These are phyloP conservation scores for Plotosus lineatus DNA, from an alignment of 2,113 vertebrate species.

Conservation along the genomic window DNA sequence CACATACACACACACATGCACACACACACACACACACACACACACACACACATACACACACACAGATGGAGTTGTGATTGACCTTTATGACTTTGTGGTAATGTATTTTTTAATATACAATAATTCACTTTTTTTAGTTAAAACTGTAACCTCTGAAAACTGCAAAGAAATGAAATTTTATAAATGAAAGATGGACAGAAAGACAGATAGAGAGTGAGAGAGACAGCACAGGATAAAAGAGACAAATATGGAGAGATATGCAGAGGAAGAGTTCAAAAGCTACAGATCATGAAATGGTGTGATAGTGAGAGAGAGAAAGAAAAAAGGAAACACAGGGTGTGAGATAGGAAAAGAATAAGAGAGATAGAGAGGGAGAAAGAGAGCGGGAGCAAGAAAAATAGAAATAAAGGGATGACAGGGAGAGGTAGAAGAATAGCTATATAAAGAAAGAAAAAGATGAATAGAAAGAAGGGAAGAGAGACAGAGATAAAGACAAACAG, in stretches of 20 bases:
- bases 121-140: too few species aligned
- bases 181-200: conserved; percentile 37
- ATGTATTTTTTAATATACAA: neutral
- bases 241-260: conserved; percentile 8
- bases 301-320: conserved; percentile 44
- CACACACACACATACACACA: conserved; percentile 3
- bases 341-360: neutral
- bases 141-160: neutral
- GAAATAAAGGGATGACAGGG: conserved; percentile 48
- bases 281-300: conserved; percentile 24
- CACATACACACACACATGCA: neutral
- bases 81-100: neutral
- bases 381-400: conserved; percentile 39
- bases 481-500: conserved; percentile 15
- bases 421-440: too few species aligned
- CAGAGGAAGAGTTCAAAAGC: conserved; percentile 44
- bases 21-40: neutral
- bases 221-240: conserved; percentile 10
- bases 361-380: conserved; percentile 49
- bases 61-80: neutral
- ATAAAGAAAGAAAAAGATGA: neutral
- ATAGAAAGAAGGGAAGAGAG: too few species aligned
- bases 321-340: neutral
- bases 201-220: conserved; percentile 16
- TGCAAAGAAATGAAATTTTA: too few species aligned